A percentile compares a stretch with the other conserved stretches of the same genome.
Evolutionary conservation across 2,888 invertebrate genomes (phyloP).

Genomic region (Dasypolia templi): DNA sequence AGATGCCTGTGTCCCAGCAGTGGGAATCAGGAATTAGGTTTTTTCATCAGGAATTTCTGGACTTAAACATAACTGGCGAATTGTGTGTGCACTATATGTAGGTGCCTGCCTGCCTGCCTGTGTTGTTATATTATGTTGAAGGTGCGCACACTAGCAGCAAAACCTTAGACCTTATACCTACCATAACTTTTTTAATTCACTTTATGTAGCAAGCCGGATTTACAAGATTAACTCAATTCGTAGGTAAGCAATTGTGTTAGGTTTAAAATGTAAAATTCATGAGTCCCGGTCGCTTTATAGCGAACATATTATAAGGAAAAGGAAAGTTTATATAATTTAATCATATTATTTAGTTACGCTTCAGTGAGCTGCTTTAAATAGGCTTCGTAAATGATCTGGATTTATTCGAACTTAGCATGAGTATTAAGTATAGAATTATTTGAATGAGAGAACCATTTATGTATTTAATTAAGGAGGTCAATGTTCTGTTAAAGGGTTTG

Average conservation of each 20-base stretch:
- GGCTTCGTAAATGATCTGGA: no score
- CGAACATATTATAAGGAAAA: constrained; percentile 47
- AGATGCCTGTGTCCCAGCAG: no score
- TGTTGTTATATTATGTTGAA: neutral
- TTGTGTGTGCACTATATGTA: neutral
- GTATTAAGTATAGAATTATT: no score
- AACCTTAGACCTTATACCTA: constrained; percentile 6
- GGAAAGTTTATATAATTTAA: no score
- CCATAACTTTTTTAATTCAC: constrained; percentile 33
- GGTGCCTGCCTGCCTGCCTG: no score
- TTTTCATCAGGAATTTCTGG: neutral
- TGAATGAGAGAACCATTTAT: no score
- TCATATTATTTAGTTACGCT: no score
- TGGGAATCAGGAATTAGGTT: no score
- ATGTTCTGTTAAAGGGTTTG: no score
- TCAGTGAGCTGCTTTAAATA: no score
- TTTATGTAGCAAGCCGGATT: constrained; percentile 50
- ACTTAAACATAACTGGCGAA: neutral
- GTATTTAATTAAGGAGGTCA: no score
- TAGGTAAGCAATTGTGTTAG: constrained; percentile 50
- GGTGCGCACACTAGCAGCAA: neutral
- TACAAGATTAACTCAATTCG: constrained; percentile 50
- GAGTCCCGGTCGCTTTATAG: constrained; percentile 49
- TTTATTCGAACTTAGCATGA: no score
- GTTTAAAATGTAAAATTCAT: constrained; percentile 62